These are phyloP conservation scores for Coptotermes formosanus DNA, from an alignment of 1,140 invertebrate species.

Conservation along the genomic window DNA sequence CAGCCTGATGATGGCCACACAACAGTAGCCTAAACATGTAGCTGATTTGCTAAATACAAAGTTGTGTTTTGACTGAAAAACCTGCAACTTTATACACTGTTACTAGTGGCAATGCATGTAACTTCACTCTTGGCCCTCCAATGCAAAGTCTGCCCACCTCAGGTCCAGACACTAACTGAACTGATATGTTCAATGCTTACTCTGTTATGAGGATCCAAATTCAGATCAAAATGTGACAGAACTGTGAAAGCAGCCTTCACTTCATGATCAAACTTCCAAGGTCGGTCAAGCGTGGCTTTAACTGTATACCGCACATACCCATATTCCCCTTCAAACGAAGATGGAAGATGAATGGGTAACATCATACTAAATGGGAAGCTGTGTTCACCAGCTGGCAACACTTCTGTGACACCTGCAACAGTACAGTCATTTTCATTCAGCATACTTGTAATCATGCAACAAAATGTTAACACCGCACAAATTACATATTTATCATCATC, in stretches of 20 bases:
- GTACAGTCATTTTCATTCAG: not conserved
- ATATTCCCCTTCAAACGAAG: slow-evolving; percentile 80
- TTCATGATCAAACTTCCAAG: slow-evolving; percentile 86
- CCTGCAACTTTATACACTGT: too few relatives aligned
- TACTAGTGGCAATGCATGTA: too few relatives aligned
- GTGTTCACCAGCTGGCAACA: slow-evolving; percentile 57
- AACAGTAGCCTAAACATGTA: too few relatives aligned
- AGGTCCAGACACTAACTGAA: not conserved
- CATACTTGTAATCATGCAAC: too few relatives aligned
- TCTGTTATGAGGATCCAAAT: slow-evolving; percentile 44
- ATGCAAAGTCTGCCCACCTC: too few relatives aligned
- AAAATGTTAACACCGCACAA: too few relatives aligned
- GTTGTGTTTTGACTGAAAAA: too few relatives aligned
- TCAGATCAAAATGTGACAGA: slow-evolving; percentile 78
- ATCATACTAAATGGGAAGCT: slow-evolving; percentile 70
- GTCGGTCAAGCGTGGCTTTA: slow-evolving; percentile 79
- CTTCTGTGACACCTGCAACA: not conserved
- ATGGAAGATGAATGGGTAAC: slow-evolving; percentile 67
- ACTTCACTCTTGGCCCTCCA: too few relatives aligned
- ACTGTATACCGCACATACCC: slow-evolving; percentile 78
- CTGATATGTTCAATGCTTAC: not conserved
- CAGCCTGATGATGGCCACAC: too few relatives aligned
- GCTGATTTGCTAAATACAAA: too few relatives aligned
- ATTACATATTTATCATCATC: too few relatives aligned
- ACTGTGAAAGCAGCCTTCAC: slow-evolving; percentile 83